phyloP scores from a whole-genome alignment of 2,797 vertebrate genomes.

The Gephyroberyx darwinii region DNA sequence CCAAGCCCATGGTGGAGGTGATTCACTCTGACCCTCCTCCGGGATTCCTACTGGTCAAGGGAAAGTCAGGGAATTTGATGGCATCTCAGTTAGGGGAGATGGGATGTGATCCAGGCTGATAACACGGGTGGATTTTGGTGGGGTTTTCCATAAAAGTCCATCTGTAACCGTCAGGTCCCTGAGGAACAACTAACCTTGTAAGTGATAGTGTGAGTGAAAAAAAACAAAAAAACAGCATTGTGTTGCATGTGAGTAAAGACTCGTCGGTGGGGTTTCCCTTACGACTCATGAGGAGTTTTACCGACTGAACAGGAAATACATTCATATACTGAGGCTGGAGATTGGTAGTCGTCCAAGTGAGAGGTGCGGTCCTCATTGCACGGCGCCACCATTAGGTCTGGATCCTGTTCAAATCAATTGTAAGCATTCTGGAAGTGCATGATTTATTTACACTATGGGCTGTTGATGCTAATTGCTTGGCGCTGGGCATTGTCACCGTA shows the following conservation, averaged over 20 bases:
- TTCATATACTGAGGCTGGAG: conserved; percentile 10
- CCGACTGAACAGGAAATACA: conserved; percentile 38
- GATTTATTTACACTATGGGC: conserved; percentile 53
- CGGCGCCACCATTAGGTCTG: conserved; percentile 49
- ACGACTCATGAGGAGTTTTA: conserved; percentile 10
- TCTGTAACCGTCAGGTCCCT: conserved; percentile 25
- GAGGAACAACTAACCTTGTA: conserved; percentile 23
- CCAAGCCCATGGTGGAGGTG: no score
- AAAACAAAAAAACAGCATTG: conserved; percentile 18
- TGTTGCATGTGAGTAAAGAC: conserved; percentile 4
- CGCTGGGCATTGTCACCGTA: conserved; percentile 26
- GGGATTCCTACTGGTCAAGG: no score
- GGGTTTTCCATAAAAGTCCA: neutral
- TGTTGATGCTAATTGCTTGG: conserved; percentile 18
- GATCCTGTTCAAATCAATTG: conserved; percentile 48
- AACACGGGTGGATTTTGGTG: no score
- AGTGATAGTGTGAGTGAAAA: conserved; percentile 9
- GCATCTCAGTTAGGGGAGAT: no score
- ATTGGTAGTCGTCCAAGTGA: conserved; percentile 5
- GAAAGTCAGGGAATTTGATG: no score
- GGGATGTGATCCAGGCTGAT: no score
- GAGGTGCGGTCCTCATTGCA: conserved; percentile 38
- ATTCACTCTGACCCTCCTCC: no score
- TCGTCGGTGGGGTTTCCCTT: conserved; percentile 5
- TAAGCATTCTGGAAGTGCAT: conserved; percentile 37